Conservation (phyloP, 2,113 vertebrate species). For the Colistium nudipinnis region DNA sequence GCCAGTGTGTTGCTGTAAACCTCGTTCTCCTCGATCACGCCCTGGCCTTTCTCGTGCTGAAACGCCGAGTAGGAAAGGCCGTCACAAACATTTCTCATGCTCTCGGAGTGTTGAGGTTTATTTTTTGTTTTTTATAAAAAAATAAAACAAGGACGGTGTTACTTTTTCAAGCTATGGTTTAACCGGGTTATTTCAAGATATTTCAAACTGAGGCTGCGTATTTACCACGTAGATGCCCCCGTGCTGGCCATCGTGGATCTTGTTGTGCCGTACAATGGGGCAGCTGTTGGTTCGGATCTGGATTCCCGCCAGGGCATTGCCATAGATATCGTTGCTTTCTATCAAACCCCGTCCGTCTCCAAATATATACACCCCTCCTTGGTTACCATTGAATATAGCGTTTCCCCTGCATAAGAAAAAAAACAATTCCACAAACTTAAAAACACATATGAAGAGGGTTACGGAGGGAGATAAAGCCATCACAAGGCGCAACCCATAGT, state of each 20-base stretch:
- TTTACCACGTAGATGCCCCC: conserved; percentile 99
- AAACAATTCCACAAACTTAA: not conserved
- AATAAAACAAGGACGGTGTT: no score
- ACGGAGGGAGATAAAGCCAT: not conserved
- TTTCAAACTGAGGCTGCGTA: not conserved
- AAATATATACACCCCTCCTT: conserved; percentile 99
- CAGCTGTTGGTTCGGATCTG: conserved; percentile 99
- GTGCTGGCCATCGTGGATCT: conserved; percentile 98
- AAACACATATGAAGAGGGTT: not conserved
- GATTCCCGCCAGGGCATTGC: conserved; percentile 98
- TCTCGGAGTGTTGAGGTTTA: no score
- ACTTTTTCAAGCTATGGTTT: no score
- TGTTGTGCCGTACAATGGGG: conserved; percentile 99
- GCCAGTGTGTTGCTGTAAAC: conserved; percentile 99
- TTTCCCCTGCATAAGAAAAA: conserved; percentile 86
- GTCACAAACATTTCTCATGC: not conserved
- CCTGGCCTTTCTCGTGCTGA: conserved; percentile 99
- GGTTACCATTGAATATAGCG: conserved; percentile 99
- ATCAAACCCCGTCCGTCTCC: conserved; percentile 99
- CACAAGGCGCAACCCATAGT: not conserved
- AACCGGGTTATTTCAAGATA: not conserved
- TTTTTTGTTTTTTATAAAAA: not conserved
- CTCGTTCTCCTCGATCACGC: conserved; percentile 99
- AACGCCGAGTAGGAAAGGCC: conserved; percentile 9
- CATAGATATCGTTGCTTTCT: conserved; percentile 99